Base-by-base conservation (phyloP, 1,140 invertebrate species). In the Lasioglossum albipes region DNA sequence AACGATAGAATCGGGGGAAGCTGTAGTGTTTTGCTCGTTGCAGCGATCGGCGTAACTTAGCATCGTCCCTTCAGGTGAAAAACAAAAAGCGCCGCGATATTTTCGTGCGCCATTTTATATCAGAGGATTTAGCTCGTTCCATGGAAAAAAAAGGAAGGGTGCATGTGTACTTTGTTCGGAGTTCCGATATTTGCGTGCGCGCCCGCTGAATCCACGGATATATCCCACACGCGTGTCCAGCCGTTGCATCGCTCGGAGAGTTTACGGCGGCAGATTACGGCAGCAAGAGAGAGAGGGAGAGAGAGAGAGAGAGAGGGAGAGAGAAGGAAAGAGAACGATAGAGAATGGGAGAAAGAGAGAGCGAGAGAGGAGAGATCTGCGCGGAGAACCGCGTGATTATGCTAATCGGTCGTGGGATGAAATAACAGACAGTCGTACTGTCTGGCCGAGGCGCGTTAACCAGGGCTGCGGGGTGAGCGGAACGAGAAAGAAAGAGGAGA, bases 341-440 rank as follows among this genome's bases (percentile, higher is more conserved):
- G 45, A 49, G 10, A 49, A 13, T 12, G 0, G 13, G 10, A 12
- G 45, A 12, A 0, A 12, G 12, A 3, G 45, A 49, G 45, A 12
- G 54, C 52, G 77, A 71, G 66, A 72, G 68, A 16, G 0, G n/a
- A 1, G 41, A 70, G 70, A 49, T 83, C 64, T 52, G 64, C 70
- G 31, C 65, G 57, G 27, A 66, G 76, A 83, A 59, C 54, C 81
- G 76, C 71, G 71, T 69, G 76, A 83, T 83, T 83, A 83, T 83
- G 81, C 77, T 83, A 83, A 83, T 83, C 81, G 76, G 27, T 31
- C 42, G 75, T 65, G 54, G 70, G 45, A 57, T 78, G 69, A 83
- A 79, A 74, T 83, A 83, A 72, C 81, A 74, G 77, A 83, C 77
- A 62, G 76, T 70, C 31, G 45, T 67, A 65, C 68, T 57, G 68